Evolutionary conservation across 2,888 invertebrate genomes (phyloP).

Genomic region (Pimpla rufipes): DNA sequence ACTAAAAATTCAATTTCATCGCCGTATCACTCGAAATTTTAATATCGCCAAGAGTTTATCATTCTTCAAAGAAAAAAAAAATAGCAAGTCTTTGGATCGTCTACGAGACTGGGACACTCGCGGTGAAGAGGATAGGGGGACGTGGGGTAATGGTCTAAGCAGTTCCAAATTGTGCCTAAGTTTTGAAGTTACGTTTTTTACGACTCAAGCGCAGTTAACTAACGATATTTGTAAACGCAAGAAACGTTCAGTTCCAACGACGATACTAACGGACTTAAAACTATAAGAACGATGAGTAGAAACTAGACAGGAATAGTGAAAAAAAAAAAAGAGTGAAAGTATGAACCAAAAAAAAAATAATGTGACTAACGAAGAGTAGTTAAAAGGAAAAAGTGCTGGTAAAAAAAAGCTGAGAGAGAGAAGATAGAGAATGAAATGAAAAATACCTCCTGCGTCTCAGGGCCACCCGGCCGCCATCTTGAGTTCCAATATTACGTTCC

Average conservation of each 20-base stretch:
- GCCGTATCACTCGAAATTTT: background rate
- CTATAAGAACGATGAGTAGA: slow-evolving; percentile 60
- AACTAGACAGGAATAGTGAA: slow-evolving; percentile 51
- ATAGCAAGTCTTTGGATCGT: slow-evolving; percentile 48
- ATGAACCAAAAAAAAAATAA: slow-evolving; percentile 23
- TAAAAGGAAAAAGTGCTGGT: slow-evolving; percentile 28
- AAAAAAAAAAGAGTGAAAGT: slow-evolving; percentile 41
- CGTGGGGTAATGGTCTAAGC: slow-evolving; percentile 81
- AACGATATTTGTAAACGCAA: slow-evolving; percentile 71
- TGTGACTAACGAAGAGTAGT: slow-evolving; percentile 42
- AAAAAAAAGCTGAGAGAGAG: slow-evolving; percentile 42
- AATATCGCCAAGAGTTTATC: background rate
- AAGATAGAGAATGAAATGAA: slow-evolving; percentile 70
- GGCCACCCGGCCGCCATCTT: slow-evolving; percentile 84
- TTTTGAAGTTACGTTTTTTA: slow-evolving; percentile 83
- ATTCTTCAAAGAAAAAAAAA: background rate
- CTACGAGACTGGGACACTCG: slow-evolving; percentile 66
- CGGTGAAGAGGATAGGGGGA: slow-evolving; percentile 66
- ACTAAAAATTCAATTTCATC: background rate
- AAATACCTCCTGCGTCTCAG: slow-evolving; percentile 83
- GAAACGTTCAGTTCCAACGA: slow-evolving; percentile 71
- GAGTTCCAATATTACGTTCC: slow-evolving; percentile 83
- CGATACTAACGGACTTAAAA: slow-evolving; percentile 64
- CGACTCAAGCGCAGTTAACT: slow-evolving; percentile 75
- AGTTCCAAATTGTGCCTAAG: slow-evolving; percentile 85